These are phyloP conservation scores for Lepus oiostolus DNA, from an alignment of 2,797 vertebrate species.

Conservation along the genomic window DNA sequence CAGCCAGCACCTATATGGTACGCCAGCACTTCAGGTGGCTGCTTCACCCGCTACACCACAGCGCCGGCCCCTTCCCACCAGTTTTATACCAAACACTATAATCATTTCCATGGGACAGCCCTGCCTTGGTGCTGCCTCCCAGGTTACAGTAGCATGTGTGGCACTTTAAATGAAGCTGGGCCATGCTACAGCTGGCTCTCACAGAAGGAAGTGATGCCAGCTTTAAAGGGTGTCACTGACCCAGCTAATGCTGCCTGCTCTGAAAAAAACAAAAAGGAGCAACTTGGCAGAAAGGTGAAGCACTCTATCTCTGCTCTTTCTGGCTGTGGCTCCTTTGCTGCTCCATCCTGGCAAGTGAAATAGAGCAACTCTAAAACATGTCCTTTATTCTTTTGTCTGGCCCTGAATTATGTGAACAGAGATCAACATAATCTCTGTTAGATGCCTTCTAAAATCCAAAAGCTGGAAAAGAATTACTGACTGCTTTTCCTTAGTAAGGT, in stretches of 20 bases:
- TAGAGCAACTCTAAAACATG: slow-evolving; percentile 39
- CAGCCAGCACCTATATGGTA: too few relatives aligned
- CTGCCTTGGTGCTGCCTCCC: not conserved
- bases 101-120: not conserved
- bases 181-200: slow-evolving; percentile 51
- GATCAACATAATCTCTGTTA: slow-evolving; percentile 47
- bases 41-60: too few relatives aligned
- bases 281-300: slow-evolving; percentile 78
- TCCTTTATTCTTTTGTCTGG: slow-evolving; percentile 46
- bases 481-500: not conserved
- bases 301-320: slow-evolving; percentile 60
- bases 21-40: too few relatives aligned
- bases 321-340: slow-evolving; percentile 65
- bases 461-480: slow-evolving; percentile 31
- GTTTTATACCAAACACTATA: slow-evolving; percentile 6
- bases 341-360: slow-evolving; percentile 48
- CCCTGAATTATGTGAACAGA: slow-evolving; percentile 60
- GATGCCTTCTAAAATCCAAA: slow-evolving; percentile 55
- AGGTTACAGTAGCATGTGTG: slow-evolving; percentile 17
- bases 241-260: slow-evolving; percentile 76
- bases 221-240: slow-evolving; percentile 71
- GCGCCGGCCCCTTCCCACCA: not conserved
- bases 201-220: slow-evolving; percentile 63
- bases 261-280: slow-evolving; percentile 68
- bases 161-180: slow-evolving; percentile 58